Percentiles rank a stretch among this genome's conserved stretches.
phyloP scores from a whole-genome alignment of 2,797 vertebrate species.

The Peromyscus attwateri region DNA sequence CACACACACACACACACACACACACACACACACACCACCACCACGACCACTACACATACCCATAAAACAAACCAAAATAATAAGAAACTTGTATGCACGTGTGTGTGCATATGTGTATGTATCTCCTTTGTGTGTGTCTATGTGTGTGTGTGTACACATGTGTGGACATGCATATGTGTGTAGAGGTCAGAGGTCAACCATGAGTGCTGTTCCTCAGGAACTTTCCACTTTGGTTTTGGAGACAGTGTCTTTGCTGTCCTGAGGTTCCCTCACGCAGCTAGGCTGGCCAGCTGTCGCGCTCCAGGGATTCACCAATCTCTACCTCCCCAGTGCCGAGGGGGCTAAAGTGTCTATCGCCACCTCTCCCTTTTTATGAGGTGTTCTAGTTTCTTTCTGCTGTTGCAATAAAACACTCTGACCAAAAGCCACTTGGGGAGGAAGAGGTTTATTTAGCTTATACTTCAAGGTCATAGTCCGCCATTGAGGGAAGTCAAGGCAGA shows the following conservation, averaged over 20 bases:
- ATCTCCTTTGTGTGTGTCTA: neutral
- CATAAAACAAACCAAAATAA: neutral
- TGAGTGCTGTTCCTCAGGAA: too few species aligned
- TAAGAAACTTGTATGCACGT: neutral
- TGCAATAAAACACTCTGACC: neutral
- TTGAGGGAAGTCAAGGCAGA: neutral
- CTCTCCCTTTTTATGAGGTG: neutral
- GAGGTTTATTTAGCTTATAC: neutral
- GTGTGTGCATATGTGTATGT: too few species aligned
- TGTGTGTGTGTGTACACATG: too few species aligned
- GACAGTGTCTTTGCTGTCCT: neutral
- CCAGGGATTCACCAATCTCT: neutral
- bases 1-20: neutral
- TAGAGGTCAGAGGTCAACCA: too few species aligned
- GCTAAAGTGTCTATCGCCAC: neutral
- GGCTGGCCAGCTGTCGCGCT: neutral
- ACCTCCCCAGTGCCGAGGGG: too few species aligned
- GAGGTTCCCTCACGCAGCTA: neutral
- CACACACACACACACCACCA: neutral
- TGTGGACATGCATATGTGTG: too few species aligned
- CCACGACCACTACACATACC: neutral
- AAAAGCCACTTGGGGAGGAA: neutral
- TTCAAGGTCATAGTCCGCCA: neutral
- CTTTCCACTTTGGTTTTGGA: neutral
- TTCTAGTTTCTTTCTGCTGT: neutral